Evolutionary conservation across 2,888 invertebrate genomes (phyloP).

Genomic region (Thera britannica): DNA sequence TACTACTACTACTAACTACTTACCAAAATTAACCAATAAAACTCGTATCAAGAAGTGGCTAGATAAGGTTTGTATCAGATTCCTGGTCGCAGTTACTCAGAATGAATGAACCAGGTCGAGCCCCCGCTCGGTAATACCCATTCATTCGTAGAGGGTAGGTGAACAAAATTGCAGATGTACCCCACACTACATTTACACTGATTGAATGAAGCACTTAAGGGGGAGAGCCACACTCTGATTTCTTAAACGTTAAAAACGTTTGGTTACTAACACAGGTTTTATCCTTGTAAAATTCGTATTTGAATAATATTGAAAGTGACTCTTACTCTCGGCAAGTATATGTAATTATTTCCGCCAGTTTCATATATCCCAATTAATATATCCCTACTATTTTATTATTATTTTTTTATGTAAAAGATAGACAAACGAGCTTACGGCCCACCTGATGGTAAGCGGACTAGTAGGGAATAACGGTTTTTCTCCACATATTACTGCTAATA

Average conservation of each 20-base stretch:
- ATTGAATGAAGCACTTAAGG: conserved; percentile 35
- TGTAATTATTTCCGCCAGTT: no score
- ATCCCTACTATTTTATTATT: no score
- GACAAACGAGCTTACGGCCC: no score
- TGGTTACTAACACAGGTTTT: conserved; percentile 8
- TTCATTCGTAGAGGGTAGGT: conserved; percentile 36
- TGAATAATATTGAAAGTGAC: background rate
- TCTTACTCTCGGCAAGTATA: no score
- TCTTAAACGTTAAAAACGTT: conserved; percentile 19
- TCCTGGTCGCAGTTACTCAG: conserved; percentile 35
- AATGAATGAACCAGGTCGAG: conserved; percentile 41
- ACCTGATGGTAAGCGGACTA: no score
- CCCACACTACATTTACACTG: conserved; percentile 37
- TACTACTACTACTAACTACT: no score
- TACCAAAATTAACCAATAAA: background rate
- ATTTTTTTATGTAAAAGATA: no score
- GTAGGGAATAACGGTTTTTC: no score
- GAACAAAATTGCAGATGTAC: conserved; percentile 34
- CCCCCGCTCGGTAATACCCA: conserved; percentile 41
- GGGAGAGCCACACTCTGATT: conserved; percentile 25
- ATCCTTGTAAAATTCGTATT: conserved; percentile 11
- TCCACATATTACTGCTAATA: no score
- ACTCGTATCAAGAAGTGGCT: conserved; percentile 11
- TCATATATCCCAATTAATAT: no score
- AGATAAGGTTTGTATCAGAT: conserved; percentile 22